These are phyloP conservation scores for Myopa tessellatipennis DNA, from an alignment of 2,888 invertebrate species.

Conservation along the genomic window DNA sequence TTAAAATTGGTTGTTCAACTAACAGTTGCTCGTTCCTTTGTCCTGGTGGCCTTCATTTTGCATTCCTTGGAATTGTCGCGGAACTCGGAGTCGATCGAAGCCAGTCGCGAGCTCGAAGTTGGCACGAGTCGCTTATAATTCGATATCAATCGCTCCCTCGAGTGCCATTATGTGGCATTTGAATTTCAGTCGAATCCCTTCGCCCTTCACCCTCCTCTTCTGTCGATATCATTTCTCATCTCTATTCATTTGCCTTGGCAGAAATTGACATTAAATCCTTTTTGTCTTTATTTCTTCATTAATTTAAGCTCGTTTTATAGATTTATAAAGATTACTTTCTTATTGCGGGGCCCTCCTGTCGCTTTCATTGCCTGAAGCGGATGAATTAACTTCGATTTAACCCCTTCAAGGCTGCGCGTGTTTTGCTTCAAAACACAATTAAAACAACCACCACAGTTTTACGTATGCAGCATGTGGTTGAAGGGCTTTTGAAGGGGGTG, in stretches of 20 bases:
- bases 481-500: slow-evolving; percentile 43
- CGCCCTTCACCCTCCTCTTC: background rate
- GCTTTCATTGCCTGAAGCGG: background rate
- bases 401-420: slow-evolving; percentile 56
- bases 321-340: slow-evolving; percentile 61
- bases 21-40: too few relatives aligned
- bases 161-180: slow-evolving; percentile 64
- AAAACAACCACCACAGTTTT: slow-evolving; percentile 56
- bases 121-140: slow-evolving; percentile 60
- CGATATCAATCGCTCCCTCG: slow-evolving; percentile 67
- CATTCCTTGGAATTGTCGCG: background rate
- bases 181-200: slow-evolving; percentile 52
- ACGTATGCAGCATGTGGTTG: slow-evolving; percentile 40
- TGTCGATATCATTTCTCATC: background rate
- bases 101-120: background rate
- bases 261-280: slow-evolving; percentile 49
- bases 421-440: slow-evolving; percentile 56
- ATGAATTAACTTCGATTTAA: slow-evolving; percentile 45
- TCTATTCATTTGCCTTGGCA: background rate
- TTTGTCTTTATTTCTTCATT: slow-evolving; percentile 65
- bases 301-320: slow-evolving; percentile 60
- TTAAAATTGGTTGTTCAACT: too few relatives aligned
- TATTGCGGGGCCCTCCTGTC: slow-evolving; percentile 19
- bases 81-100: background rate
- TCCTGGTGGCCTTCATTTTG: too few relatives aligned